Conservation (phyloP, 35 echinoderm and acorn worm genomes). For the Apostichopus parvimensis region DNA sequence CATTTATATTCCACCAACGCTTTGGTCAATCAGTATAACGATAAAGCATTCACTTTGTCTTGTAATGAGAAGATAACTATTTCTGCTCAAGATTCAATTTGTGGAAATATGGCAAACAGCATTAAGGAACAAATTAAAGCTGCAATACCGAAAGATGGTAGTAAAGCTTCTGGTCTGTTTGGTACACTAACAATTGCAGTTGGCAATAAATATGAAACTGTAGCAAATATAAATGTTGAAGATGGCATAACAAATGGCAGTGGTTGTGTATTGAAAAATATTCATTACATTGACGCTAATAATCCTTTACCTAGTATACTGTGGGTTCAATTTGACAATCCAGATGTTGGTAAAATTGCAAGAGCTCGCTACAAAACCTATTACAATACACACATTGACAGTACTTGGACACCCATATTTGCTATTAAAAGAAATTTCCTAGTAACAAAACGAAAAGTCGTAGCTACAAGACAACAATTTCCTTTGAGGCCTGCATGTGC, state of each 20-base stretch:
- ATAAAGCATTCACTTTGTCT: background rate
- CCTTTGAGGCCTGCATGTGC: slow-evolving; percentile 15
- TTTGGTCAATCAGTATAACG: slow-evolving; percentile 25
- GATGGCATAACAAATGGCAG: slow-evolving; percentile 52
- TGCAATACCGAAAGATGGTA: background rate
- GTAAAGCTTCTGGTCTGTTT: background rate
- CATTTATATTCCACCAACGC: slow-evolving; percentile 16
- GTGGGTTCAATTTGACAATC: background rate
- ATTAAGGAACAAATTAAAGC: background rate
- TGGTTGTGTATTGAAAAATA: slow-evolving; percentile 3
- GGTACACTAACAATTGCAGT: background rate
- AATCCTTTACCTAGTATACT: background rate
- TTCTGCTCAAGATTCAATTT: background rate
- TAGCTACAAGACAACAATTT: background rate
- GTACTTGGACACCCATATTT: slow-evolving; percentile 19
- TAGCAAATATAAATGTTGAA: slow-evolving; percentile 7
- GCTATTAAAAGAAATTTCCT: slow-evolving; percentile 19
- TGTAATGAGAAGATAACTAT: background rate
- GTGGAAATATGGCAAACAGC: background rate
- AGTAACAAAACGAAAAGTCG: background rate
- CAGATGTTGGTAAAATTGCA: background rate
- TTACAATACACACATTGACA: background rate
- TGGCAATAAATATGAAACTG: slow-evolving; percentile 9
- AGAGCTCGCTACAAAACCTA: background rate
- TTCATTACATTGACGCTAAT: background rate